Percentiles rank a stretch among this genome's conserved stretches.
These are phyloP conservation scores for Apostichopus parvimensis DNA, from an alignment of 35 echinoderm and acorn worm genomes.

Conservation along the genomic window DNA sequence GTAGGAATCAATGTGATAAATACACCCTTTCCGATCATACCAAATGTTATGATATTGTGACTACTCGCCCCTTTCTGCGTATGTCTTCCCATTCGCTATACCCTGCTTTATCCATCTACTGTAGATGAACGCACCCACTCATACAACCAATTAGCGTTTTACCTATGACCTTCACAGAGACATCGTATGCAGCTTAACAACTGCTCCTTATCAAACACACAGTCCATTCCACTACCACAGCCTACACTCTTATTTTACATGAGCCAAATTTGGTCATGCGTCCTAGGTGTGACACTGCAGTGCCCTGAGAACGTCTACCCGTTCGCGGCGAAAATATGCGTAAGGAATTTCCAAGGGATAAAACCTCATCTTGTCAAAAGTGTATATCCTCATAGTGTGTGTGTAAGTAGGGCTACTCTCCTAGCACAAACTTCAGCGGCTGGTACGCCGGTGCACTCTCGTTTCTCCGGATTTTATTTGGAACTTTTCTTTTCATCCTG, in stretches of 20 bases:
- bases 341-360: conserved; percentile 42
- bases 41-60: no score
- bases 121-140: neutral
- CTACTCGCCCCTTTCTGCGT: neutral
- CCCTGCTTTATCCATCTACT: neutral
- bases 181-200: neutral
- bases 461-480: conserved; percentile 41
- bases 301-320: conserved; percentile 29
- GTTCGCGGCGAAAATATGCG: conserved; percentile 53
- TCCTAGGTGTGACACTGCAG: conserved; percentile 35
- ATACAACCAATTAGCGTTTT: neutral
- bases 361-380: neutral
- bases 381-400: conserved; percentile 9
- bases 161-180: conserved; percentile 13
- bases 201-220: conserved; percentile 29
- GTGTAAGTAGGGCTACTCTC: conserved; percentile 19
- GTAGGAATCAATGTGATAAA: no score
- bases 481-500: conserved; percentile 43
- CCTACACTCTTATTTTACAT: conserved; percentile 30
- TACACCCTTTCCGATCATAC: no score
- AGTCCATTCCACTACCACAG: neutral
- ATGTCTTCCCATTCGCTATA: neutral
- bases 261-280: conserved; percentile 41
- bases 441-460: conserved; percentile 45
- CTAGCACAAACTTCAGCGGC: conserved; percentile 31